Evolutionary conservation across 2,888 invertebrate species (phyloP), one percentile per base, ranked within the genome.

Genomic region (Mesochorus sp.): DNA sequence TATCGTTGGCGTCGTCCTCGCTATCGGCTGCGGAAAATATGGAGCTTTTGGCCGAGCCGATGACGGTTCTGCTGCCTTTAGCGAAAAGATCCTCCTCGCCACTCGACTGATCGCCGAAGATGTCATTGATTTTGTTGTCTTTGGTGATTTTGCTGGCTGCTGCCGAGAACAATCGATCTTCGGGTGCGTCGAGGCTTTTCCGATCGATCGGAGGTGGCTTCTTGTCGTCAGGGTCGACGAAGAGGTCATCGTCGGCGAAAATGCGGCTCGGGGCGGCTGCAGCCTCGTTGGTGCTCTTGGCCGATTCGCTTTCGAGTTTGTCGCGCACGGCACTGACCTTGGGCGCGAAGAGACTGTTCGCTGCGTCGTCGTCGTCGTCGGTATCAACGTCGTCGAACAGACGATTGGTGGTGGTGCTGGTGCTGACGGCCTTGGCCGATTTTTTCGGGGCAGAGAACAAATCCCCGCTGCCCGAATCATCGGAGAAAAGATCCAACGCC

Each of bases 11-110:
- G 53, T 82, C 79, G 5, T 80, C 84, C 19, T 84, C 83, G 3
- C 83, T 82, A 26, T 86, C 85, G 0, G 81, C 80, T 2, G 82
- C 79, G 2, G 83, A 76, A 10, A 90, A 88, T 34, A 86, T 39
- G 0, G 85, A 85, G 6, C 81, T 34, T 66, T 83, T 87, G 6
- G 82, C 84, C 2, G 83, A 55, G 8, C 82, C 80, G 14, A 81
- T 39, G 17, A 81, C n/a, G n/a, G n/a, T n/a, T n/a, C n/a, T 74
- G 71, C 85, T 88, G 64, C 81, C 86, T 1, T 79, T 73, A 0
- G 83, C 77, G 51, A 91, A 91, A 62, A 90, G 82, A 76, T 90
- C 88, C 1, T 90, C 89, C 3, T 88, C 88, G 3, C 83, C 87
- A 55, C 87, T 86, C 8, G 88, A 88, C 1, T 86, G 84, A 76